Percentiles rank a stretch among this genome's conserved stretches.
These are phyloP conservation scores for Speoplatyrhinus poulsoni DNA, from an alignment of 2,113 vertebrate genomes.

Conservation along the genomic window DNA sequence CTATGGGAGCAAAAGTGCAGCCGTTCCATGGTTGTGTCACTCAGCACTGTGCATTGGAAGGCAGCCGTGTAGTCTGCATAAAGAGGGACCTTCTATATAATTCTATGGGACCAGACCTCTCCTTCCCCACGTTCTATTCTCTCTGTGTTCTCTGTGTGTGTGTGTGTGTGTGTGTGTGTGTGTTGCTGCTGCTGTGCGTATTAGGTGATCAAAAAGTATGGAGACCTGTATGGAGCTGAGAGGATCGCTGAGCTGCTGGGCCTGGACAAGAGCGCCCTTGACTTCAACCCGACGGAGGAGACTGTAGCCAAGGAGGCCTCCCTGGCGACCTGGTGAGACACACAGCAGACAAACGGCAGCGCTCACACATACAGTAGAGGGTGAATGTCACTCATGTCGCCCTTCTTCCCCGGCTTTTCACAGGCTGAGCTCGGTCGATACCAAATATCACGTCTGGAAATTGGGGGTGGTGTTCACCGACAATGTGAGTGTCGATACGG, in stretches of 20 bases:
- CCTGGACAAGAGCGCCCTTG: conserved; percentile 93
- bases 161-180: background rate
- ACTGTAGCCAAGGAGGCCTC: conserved; percentile 87
- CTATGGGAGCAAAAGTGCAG: too few relatives aligned
- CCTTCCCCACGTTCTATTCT: background rate
- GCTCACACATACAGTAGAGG: background rate
- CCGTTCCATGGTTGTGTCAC: too few relatives aligned
- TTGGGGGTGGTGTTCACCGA: conserved; percentile 97
- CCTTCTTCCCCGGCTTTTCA: conserved; percentile 32
- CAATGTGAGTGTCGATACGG: conserved; percentile 83
- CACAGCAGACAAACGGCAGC: conserved; percentile 3
- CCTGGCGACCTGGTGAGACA: conserved; percentile 87
- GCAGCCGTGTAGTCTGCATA: too few relatives aligned
- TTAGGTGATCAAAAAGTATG: conserved; percentile 98
- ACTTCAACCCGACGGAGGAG: conserved; percentile 95
- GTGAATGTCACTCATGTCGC: background rate
- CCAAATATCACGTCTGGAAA: conserved; percentile 97
- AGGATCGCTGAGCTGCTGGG: conserved; percentile 96
- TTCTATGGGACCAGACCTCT: too few relatives aligned
- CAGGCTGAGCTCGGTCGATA: conserved; percentile 95
- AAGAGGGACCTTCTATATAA: too few relatives aligned
- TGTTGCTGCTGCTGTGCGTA: conserved; percentile 9
- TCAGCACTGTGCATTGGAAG: too few relatives aligned
- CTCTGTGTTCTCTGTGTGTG: too few relatives aligned
- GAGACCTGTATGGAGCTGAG: conserved; percentile 93